These are phyloP conservation scores for Calypte anna DNA, from an alignment of 2,113 vertebrate genomes.

Conservation along the genomic window DNA sequence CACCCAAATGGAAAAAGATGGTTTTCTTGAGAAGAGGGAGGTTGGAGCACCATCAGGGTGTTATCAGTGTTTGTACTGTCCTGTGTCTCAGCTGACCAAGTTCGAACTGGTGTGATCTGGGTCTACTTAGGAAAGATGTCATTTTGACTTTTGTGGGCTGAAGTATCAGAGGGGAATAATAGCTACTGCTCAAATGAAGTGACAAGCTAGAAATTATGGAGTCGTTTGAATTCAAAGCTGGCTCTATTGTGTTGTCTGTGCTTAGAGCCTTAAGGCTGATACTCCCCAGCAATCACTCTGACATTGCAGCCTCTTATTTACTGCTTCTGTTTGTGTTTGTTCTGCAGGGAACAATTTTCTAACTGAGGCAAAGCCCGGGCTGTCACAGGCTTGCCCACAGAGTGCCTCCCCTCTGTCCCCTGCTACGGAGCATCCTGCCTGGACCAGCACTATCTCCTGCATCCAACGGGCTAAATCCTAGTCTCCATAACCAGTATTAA, in stretches of 20 bases:
- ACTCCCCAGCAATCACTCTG: not conserved
- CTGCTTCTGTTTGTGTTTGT: not conserved
- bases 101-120: not conserved
- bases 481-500: not conserved
- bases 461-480: not conserved
- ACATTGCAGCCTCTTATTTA: not conserved
- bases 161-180: not conserved
- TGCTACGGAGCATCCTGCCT: rapidly evolving
- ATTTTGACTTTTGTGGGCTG: not conserved
- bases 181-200: not conserved
- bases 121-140: not conserved
- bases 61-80: not conserved
- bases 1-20: not conserved
- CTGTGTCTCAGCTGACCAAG: not conserved
- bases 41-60: not conserved
- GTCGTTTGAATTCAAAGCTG: not conserved
- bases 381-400: not conserved
- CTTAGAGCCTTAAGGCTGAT: not conserved
- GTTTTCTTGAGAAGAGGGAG: not conserved
- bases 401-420: rapidly evolving
- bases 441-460: rapidly evolving
- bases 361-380: not conserved
- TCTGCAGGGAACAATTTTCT: not conserved
- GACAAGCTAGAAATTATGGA: not conserved
- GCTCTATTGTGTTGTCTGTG: rapidly evolving